These are phyloP conservation scores for Syngnathus floridae DNA, from an alignment of 2,113 vertebrate species.

Conservation along the genomic window DNA sequence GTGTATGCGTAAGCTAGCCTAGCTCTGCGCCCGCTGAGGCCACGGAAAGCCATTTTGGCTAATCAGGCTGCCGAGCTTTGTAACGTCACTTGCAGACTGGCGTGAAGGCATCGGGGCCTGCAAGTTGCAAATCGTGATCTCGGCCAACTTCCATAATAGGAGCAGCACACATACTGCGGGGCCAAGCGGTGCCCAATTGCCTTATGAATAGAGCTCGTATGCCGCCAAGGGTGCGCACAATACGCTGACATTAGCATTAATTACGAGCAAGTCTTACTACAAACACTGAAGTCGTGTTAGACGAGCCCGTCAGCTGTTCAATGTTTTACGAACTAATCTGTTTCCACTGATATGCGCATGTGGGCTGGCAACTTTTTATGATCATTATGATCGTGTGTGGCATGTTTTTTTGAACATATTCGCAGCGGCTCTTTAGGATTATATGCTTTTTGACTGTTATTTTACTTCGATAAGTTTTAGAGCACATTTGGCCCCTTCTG, in stretches of 20 bases:
- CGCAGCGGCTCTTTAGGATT: neutral
- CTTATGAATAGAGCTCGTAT: neutral
- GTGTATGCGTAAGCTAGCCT: conserved; percentile 43
- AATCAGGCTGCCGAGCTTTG: conserved; percentile 66
- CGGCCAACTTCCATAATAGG: conserved; percentile 43
- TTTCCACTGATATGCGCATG: neutral
- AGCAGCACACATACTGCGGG: conserved; percentile 12
- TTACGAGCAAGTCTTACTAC: conserved; percentile 3
- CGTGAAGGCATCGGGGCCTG: conserved; percentile 66
- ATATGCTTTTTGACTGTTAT: neutral
- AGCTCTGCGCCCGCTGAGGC: conserved; percentile 45
- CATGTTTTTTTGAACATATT: neutral
- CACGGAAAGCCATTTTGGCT: conserved; percentile 72
- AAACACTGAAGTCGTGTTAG: neutral
- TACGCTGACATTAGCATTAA: conserved; percentile 10
- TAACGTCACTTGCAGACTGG: conserved; percentile 64
- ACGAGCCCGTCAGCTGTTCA: neutral
- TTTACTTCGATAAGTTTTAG: no score
- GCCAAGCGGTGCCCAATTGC: conserved; percentile 5
- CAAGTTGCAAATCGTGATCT: conserved; percentile 44
- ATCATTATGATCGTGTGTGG: neutral
- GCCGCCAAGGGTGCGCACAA: conserved; percentile 11
- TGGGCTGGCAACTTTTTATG: neutral
- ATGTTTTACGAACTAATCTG: neutral
- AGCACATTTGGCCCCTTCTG: neutral